Base-by-base conservation (phyloP, 2,888 invertebrate genomes). In the Diloba caeruleocephala region DNA sequence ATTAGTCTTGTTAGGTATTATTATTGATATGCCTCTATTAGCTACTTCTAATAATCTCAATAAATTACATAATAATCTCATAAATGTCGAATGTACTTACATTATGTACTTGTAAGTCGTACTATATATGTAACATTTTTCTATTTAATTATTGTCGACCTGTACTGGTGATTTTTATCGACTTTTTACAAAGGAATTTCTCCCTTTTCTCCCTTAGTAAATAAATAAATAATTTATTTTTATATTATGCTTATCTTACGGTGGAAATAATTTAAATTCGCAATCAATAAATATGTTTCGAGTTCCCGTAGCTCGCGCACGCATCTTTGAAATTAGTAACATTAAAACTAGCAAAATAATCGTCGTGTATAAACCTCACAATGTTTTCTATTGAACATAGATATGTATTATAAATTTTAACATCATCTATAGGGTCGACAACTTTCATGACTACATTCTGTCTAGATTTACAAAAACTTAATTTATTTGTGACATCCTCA, bases 291-390 rank as follows among this genome's bases (percentile, higher is more conserved):
- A 78, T 68, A 49, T 77, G 84, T 64, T 88, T 88, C 9, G 68
- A 73, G 26, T 69, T 81, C 0, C 85, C 87, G 45, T 91, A 92
- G 15, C 89, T 84, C 0, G 94, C 89, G 62, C 97, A 97, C 0
- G 97, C 98, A 77, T 98, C 97, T 85, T 97, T 97, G 80, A 96
- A 98, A 87, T 98, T 98, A 9, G 96, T 97, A n/a, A 96, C 96
- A 83, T 98, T 98, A 73, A 98, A 96, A 43, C 95, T 94, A 9
- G 95, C 90, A 78, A 98, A 97, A 83, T 98, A 98, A 87, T 98
- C 97, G 70, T 97, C 97, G 72, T 98, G 97, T 59, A 98, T 94
- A 85, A 98, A 98, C 59, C 98, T 93, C 7, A 97, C 96, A 57
- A 98, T 97, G 79, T 96, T 96, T 84, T 98, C 98, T 65, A 98